Conservation (phyloP, 2,797 vertebrate species). For the Phataginus tetradactyla region DNA sequence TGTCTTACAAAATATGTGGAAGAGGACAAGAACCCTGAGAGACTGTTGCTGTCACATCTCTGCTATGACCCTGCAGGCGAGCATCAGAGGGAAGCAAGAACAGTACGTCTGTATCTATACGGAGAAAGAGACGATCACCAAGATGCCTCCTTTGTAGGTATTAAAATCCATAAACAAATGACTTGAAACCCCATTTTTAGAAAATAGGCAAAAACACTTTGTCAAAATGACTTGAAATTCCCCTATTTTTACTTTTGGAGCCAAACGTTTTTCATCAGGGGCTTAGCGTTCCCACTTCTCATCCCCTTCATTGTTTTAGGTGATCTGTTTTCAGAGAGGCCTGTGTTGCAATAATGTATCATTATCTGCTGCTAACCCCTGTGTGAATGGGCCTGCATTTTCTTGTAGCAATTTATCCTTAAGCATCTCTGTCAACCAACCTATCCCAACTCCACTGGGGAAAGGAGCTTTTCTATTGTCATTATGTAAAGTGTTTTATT, state of each 20-base stretch:
- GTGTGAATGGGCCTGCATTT: neutral
- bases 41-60: accelerated
- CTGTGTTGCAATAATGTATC: neutral
- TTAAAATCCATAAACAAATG: constrained; percentile 1
- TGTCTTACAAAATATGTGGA: neutral
- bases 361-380: neutral
- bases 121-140: neutral
- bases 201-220: neutral
- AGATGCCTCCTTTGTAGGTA: neutral
- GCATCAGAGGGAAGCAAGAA: no score
- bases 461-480: constrained; percentile 7
- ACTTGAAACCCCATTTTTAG: neutral
- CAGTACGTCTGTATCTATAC: neutral
- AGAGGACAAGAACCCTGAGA: neutral
- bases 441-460: neutral
- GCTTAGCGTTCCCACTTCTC: neutral
- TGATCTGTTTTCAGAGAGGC: constrained; percentile 26
- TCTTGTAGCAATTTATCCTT: neutral
- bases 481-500: constrained; percentile 67
- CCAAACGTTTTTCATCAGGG: neutral
- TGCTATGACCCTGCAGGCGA: neutral
- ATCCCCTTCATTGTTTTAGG: neutral
- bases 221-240: neutral
- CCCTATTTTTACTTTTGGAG: neutral
- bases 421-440: neutral